Evolutionary conservation across 2,888 invertebrate species (phyloP), one percentile per base, ranked within the genome.

Genomic region (Diplolepis rosae): DNA sequence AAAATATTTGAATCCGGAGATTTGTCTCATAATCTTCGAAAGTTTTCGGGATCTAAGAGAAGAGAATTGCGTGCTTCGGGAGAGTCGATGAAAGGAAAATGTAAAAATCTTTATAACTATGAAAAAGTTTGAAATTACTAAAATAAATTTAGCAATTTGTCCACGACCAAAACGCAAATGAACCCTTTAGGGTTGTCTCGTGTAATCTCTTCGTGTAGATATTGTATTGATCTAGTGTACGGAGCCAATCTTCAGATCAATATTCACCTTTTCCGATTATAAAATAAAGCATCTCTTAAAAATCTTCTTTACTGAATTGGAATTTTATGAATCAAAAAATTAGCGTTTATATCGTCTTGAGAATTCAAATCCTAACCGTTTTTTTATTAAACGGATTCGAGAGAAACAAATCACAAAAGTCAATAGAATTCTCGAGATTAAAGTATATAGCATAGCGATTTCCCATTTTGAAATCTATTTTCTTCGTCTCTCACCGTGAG

Each of bases 401-500:
- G 24, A 24, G 61, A 61, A 50, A 50, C 50, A 50, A 50, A 50
- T 50, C 50, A 39, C 39, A 39, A 24, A 61, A 39, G 61, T 61
- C 61, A 61, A 61, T 61, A 61, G 24, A 39, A 35, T 39, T 61
- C 61, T 35, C 35, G 61, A 61, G 39, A 61, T 61, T 61, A 39
- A 24, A 61, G 61, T 61, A 24, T n/a, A 39, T 61, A 61, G 39
- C n/a, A 39, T 61, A 61, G 61, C 61, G 24, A 61, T 39, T 61
- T 61, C 7, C 35, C 9, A 61, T 61, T 7, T 24, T 30, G 6
- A 54, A 24, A 39, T 2, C 24, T 7, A 68, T 51, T n/a, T 22
- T 65, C 32, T 51, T 68, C 65, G 68, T 71, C 51, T 71, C 65
- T 61, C 61, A 65, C 30, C 39, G 24, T 65, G 65, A 65, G 51